A percentile compares a stretch with the other conserved stretches of the same genome.
Evolutionary conservation across 2,113 vertebrate genomes (phyloP).

Genomic region (Microcebus lehilahytsara): DNA sequence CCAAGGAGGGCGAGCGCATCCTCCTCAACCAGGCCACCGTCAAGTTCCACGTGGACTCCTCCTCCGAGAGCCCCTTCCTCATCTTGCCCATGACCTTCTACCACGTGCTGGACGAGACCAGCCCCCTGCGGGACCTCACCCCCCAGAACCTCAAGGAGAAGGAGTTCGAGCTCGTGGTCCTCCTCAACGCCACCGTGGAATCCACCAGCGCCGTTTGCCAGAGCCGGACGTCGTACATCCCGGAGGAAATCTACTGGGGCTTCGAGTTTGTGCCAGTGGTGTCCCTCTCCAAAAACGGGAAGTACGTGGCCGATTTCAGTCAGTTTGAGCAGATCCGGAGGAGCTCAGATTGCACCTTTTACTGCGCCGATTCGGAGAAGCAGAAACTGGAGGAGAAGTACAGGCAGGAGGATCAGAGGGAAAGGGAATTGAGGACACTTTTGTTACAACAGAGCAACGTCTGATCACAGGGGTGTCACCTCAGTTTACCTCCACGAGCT

Average conservation of each 20-base stretch:
- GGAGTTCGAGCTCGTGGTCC: slow-evolving; percentile 95
- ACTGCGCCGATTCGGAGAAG: slow-evolving; percentile 88
- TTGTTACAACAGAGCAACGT: slow-evolving; percentile 86
- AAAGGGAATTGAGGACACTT: slow-evolving; percentile 81
- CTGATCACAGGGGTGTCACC: slow-evolving; percentile 58
- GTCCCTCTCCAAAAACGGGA: slow-evolving; percentile 89
- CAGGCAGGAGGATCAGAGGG: slow-evolving; percentile 85
- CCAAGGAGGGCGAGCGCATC: slow-evolving; percentile 94
- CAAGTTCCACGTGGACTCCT: slow-evolving; percentile 94
- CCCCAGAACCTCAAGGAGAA: slow-evolving; percentile 89
- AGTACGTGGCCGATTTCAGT: slow-evolving; percentile 94
- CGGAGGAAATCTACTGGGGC: slow-evolving; percentile 95
- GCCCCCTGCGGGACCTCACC: slow-evolving; percentile 91
- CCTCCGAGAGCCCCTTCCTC: slow-evolving; percentile 94
- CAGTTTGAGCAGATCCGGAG: slow-evolving; percentile 93
- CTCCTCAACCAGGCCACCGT: slow-evolving; percentile 92
- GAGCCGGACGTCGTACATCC: slow-evolving; percentile 95
- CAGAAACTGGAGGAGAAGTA: slow-evolving; percentile 91
- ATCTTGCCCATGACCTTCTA: slow-evolving; percentile 96
- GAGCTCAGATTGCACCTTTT: slow-evolving; percentile 80
- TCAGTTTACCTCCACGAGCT: background rate
- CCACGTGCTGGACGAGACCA: slow-evolving; percentile 93
- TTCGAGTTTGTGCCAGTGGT: slow-evolving; percentile 94
- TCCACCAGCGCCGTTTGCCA: slow-evolving; percentile 97
- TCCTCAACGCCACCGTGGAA: slow-evolving; percentile 96